phyloP scores from a whole-genome alignment of 2,888 invertebrate species.

The Rhingia campestris region DNA sequence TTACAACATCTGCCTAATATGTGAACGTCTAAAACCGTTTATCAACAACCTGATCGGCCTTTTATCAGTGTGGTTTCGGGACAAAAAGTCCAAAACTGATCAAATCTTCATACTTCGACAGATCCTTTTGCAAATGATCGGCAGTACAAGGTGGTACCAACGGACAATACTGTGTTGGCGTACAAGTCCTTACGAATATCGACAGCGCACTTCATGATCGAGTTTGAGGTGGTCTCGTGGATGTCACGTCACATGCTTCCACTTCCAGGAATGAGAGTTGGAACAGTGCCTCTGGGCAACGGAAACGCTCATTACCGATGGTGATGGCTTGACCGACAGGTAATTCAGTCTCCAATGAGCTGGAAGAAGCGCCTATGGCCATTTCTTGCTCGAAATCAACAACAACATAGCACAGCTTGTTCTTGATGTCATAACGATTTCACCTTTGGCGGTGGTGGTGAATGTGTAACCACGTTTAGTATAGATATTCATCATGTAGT shows the following conservation, averaged over 20 bases:
- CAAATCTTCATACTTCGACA: no score
- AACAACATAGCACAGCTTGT: constrained; percentile 95
- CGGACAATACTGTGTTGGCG: constrained; percentile 96
- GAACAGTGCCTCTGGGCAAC: constrained; percentile 97
- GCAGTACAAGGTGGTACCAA: constrained; percentile 97
- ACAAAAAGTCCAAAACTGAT: no score
- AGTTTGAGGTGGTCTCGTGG: constrained; percentile 96
- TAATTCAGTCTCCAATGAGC: constrained; percentile 96
- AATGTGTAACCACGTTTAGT: constrained; percentile 95
- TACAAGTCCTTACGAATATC: constrained; percentile 98
- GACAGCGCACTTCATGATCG: constrained; percentile 98
- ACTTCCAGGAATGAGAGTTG: constrained; percentile 95
- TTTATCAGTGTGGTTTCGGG: no score
- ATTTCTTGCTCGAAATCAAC: constrained; percentile 96
- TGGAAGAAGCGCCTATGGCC: constrained; percentile 95
- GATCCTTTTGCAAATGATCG: constrained; percentile 94
- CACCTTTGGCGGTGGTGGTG: constrained; percentile 95
- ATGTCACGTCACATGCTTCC: constrained; percentile 93
- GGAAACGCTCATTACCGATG: constrained; percentile 96
- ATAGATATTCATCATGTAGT: constrained; percentile 97
- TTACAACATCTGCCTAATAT: no score
- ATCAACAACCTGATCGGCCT: no score
- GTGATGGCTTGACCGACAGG: constrained; percentile 94
- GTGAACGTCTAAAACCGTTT: no score
- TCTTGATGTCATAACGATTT: constrained; percentile 98